Conservation (phyloP, 2,113 vertebrate species). For the Anser cygnoides region DNA sequence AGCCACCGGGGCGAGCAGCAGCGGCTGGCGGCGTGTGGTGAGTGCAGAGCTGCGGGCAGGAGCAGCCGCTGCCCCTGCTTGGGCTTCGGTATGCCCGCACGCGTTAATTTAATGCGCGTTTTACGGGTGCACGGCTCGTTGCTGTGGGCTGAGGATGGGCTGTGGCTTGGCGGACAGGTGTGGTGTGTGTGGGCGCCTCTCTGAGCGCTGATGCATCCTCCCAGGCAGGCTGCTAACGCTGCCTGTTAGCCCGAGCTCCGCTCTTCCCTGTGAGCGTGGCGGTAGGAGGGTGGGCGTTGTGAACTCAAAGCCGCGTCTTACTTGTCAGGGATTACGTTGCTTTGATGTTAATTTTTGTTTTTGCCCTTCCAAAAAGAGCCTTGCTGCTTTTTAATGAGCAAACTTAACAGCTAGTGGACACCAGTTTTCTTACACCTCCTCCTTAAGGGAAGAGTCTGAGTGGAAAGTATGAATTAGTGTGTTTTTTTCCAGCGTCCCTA, state of each 20-base stretch:
- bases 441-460: neutral
- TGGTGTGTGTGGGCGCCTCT: accelerated
- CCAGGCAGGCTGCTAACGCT: accelerated
- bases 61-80: too few species aligned
- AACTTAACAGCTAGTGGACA: neutral
- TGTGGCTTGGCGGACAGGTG: neutral
- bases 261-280: too few species aligned
- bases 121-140: too few species aligned
- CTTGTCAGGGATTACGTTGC: neutral
- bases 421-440: neutral
- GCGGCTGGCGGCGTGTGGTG: too few species aligned
- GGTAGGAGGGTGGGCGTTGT: neutral
- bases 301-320: neutral
- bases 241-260: neutral
- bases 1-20: too few species aligned
- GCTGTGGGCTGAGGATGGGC: too few species aligned
- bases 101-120: too few species aligned
- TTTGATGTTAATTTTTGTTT: neutral
- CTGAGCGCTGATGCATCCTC: accelerated
- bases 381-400: neutral
- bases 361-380: neutral
- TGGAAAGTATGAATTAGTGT: neutral
- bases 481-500: neutral
- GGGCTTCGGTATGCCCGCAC: too few species aligned
- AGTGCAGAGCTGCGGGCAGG: too few species aligned